phyloP scores from a whole-genome alignment of 2,888 invertebrate genomes.

The Megalurothrips usitatus region DNA sequence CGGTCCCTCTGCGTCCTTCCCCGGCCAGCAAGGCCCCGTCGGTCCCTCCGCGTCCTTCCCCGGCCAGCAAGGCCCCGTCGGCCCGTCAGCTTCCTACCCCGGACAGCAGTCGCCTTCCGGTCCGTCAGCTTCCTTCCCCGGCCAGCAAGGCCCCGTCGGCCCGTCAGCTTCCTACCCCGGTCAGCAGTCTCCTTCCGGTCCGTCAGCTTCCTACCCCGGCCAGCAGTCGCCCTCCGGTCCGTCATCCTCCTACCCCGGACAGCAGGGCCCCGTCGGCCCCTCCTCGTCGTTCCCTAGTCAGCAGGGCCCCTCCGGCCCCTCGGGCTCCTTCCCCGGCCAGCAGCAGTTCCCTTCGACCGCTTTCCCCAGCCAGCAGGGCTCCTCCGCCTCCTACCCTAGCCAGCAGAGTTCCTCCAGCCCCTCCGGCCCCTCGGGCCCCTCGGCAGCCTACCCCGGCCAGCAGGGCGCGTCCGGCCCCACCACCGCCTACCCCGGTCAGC shows the following conservation, averaged over 20 bases:
- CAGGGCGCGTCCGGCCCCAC: conserved; percentile 36
- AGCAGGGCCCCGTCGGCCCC: conserved; percentile 38
- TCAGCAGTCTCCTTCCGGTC: conserved; percentile 38
- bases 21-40: conserved; percentile 37
- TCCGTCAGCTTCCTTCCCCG: conserved; percentile 38
- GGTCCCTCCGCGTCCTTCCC: conserved; percentile 35
- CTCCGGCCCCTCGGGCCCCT: conserved; percentile 33
- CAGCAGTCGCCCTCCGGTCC: conserved; percentile 39
- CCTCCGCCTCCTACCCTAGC: conserved; percentile 42
- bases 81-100: conserved; percentile 44
- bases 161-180: conserved; percentile 38
- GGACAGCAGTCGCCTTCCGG: conserved; percentile 38
- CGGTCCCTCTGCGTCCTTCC: conserved; percentile 38
- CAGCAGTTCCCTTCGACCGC: conserved; percentile 35
- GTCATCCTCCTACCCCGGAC: conserved; percentile 36
- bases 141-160: conserved; percentile 39
- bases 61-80: conserved; percentile 41
- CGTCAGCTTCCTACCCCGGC: conserved; percentile 37
- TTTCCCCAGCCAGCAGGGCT: conserved; percentile 39
- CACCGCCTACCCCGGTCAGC: conserved; percentile 7
- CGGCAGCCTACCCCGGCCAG: conserved; percentile 34
- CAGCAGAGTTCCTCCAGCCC: conserved; percentile 40
- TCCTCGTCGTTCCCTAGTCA: conserved; percentile 35
- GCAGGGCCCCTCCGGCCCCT: conserved; percentile 36
- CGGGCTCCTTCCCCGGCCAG: conserved; percentile 35